Conservation (phyloP, 1,140 invertebrate species). For the Hestina assimilis region DNA sequence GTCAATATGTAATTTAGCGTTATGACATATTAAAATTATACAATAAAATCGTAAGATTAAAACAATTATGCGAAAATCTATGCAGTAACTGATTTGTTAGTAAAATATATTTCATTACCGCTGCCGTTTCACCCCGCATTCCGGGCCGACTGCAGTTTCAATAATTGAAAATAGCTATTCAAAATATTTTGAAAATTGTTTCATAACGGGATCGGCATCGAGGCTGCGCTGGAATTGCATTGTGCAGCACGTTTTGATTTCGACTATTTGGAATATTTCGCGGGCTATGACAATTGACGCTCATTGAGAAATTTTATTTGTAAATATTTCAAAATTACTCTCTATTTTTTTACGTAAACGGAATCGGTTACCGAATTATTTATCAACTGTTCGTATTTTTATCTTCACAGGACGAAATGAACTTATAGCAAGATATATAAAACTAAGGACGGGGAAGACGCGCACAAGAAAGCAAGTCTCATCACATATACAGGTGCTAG, state of each 20-base stretch:
- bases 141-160: slow-evolving; percentile 66
- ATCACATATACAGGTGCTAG: slow-evolving; percentile 99
- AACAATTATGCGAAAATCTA: too few relatives aligned
- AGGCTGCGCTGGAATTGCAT: slow-evolving; percentile 46
- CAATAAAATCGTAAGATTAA: too few relatives aligned
- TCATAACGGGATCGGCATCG: slow-evolving; percentile 61
- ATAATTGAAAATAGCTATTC: slow-evolving; percentile 76
- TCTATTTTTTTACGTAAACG: too few relatives aligned
- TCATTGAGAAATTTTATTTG: slow-evolving; percentile 23
- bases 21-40: too few relatives aligned
- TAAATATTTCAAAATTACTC: too few relatives aligned
- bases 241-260: slow-evolving; percentile 48
- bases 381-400: slow-evolving; percentile 14
- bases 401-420: slow-evolving; percentile 96
- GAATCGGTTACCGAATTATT: too few relatives aligned
- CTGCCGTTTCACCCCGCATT: slow-evolving; percentile 56
- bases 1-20: neutral
- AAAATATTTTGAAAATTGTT: slow-evolving; percentile 78
- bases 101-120: slow-evolving; percentile 47
- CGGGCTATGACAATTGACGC: slow-evolving; percentile 54
- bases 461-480: slow-evolving; percentile 99
- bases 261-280: slow-evolving; percentile 59
- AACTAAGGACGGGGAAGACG: slow-evolving; percentile 98
- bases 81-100: slow-evolving; percentile 18
- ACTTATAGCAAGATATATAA: slow-evolving; percentile 99